A percentile compares a stretch with the other conserved stretches of the same genome.
Conservation (phyloP, 1,140 invertebrate species). For the Antheraea mylitta region DNA sequence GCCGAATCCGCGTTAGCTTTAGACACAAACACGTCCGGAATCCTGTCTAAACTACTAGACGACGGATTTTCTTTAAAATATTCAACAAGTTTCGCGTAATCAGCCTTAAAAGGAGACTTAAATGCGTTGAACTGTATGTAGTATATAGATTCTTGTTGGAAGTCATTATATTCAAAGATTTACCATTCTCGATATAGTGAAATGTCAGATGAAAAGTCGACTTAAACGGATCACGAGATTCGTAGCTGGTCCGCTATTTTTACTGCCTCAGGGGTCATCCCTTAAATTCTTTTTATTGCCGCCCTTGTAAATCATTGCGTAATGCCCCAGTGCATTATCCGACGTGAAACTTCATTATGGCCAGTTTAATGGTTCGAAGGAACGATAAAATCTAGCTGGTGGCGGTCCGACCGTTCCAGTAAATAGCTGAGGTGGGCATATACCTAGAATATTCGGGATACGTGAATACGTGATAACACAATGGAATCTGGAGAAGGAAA, state of each 20-base stretch:
- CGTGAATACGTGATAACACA: background rate
- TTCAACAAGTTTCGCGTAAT: no score
- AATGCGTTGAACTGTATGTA: no score
- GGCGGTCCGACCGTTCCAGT: constrained; percentile 34
- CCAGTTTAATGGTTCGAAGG: constrained; percentile 74
- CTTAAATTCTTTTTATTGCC: constrained; percentile 78
- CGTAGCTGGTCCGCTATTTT: constrained; percentile 39
- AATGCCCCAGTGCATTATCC: constrained; percentile 73
- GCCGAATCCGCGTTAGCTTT: no score
- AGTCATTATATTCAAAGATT: no score
- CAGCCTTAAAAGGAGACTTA: no score
- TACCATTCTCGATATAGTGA: background rate
- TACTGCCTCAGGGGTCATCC: constrained; percentile 62
- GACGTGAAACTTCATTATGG: constrained; percentile 75
- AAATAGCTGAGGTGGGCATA: constrained; percentile 31
- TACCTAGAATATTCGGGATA: constrained; percentile 15
- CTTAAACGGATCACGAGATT: background rate
- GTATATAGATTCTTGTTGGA: no score
- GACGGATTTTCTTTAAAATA: no score
- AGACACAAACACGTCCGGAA: no score
- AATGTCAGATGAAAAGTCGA: background rate
- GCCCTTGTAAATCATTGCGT: constrained; percentile 74
- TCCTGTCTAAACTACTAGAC: no score
- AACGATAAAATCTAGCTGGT: constrained; percentile 72
- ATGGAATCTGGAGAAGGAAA: no score